Evolutionary conservation across 2,888 invertebrate genomes (phyloP).

Genomic region (Dascillus cervinus): DNA sequence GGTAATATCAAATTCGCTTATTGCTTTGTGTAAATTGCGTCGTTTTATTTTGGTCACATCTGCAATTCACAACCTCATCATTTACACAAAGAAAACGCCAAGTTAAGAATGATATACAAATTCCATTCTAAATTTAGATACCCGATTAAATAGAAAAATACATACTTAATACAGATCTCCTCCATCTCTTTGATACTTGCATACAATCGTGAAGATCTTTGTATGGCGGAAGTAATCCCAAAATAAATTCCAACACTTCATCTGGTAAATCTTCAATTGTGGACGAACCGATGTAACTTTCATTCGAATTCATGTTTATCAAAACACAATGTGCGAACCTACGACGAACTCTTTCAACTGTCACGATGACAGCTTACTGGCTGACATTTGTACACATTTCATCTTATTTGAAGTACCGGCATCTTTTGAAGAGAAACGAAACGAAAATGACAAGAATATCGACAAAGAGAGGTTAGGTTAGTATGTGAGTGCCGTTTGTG

Average conservation of each 20-base stretch:
- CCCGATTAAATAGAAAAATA: conserved; percentile 23
- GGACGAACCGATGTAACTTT: conserved; percentile 5
- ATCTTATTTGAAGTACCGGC: too few relatives aligned
- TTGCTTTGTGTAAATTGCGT: conserved; percentile 67
- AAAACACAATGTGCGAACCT: too few relatives aligned
- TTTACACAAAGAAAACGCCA: conserved; percentile 11
- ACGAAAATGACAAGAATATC: too few relatives aligned
- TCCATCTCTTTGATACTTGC: conserved; percentile 83
- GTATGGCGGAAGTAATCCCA: conserved; percentile 84
- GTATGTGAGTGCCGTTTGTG: too few relatives aligned
- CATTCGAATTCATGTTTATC: not conserved
- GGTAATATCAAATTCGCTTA: conserved; percentile 65
- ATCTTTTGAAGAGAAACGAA: too few relatives aligned
- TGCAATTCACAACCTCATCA: conserved; percentile 40
- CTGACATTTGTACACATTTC: too few relatives aligned
- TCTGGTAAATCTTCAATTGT: conserved; percentile 73
- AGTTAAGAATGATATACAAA: not conserved
- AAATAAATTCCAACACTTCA: conserved; percentile 88
- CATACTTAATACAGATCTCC: conserved; percentile 75
- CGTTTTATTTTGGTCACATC: conserved; percentile 72
- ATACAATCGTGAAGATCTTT: conserved; percentile 81
- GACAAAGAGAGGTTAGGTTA: too few relatives aligned
- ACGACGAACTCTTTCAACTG: too few relatives aligned
- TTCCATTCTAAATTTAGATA: conserved; percentile 11
- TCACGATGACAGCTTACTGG: too few relatives aligned